Percentiles rank a stretch among this genome's conserved stretches.
Conservation (phyloP, 2,113 vertebrate species). For the Anhinga rufa region DNA sequence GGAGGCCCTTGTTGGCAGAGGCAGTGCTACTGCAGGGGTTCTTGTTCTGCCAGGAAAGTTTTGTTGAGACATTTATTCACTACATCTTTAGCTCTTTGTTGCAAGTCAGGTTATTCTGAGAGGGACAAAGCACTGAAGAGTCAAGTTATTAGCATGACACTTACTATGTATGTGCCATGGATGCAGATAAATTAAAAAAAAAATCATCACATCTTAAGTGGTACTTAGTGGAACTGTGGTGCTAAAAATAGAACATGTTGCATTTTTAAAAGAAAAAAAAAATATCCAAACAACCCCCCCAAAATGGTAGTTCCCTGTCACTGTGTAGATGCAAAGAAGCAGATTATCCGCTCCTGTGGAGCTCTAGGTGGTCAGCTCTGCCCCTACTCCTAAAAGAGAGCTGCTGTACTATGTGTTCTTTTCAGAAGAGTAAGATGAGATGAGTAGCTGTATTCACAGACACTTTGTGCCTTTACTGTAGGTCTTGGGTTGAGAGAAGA, state of each 20-base stretch:
- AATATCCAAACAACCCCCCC: fast-evolving
- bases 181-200: not conserved
- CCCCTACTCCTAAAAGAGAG: not conserved
- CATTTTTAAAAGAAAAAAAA: not conserved
- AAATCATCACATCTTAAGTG: not conserved
- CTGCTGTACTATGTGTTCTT: not conserved
- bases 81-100: not conserved
- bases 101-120: not conserved
- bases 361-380: not conserved
- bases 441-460: not conserved
- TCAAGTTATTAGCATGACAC: not conserved
- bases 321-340: not conserved
- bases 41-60: not conserved
- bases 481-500: not conserved
- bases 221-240: not conserved
- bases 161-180: not conserved
- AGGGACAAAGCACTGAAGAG: not conserved
- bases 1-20: not conserved
- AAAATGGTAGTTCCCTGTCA: not conserved
- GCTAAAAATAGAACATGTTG: not conserved
- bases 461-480: not conserved
- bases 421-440: not conserved
- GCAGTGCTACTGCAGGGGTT: not conserved
- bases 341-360: not conserved
- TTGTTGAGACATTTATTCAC: not conserved